Conservation (phyloP, 2,888 invertebrate genomes). For the Oscheius sp. region DNA sequence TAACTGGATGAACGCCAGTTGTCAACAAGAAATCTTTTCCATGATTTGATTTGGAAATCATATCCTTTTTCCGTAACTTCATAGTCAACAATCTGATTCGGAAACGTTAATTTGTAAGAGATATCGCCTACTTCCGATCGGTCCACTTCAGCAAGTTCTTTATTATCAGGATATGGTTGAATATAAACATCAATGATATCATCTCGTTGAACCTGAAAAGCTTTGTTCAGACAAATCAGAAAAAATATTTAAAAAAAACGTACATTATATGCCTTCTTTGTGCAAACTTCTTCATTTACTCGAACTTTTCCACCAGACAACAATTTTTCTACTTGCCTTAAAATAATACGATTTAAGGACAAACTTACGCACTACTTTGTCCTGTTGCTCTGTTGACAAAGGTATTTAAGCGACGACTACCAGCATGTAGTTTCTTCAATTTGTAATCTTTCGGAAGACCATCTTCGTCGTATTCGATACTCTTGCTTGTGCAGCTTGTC, state of each 20-base stretch:
- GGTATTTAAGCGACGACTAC: constrained; percentile 58
- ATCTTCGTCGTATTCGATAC: constrained; percentile 49
- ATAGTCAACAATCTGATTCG: constrained; percentile 49
- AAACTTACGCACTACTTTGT: constrained; percentile 52
- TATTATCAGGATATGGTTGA: constrained; percentile 51
- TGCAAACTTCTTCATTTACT: constrained; percentile 59
- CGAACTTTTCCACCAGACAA: constrained; percentile 55
- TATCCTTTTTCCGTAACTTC: constrained; percentile 56
- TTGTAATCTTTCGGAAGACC: constrained; percentile 64
- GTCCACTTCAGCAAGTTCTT: constrained; percentile 52
- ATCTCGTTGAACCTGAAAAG: constrained; percentile 47
- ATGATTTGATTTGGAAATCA: constrained; percentile 52
- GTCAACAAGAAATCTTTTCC: constrained; percentile 55
- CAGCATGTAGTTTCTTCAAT: constrained; percentile 48
- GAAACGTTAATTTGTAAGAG: background rate
- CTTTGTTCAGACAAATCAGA: background rate
- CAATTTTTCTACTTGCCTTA: constrained; percentile 57
- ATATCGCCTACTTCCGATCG: constrained; percentile 40
- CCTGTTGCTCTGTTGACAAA: constrained; percentile 58
- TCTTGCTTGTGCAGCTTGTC: background rate
- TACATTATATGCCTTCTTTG: constrained; percentile 63
- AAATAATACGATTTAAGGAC: constrained; percentile 12
- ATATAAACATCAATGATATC: constrained; percentile 60
- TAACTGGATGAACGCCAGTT: constrained; percentile 45
- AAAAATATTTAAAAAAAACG: constrained; percentile 9